Base-by-base conservation (phyloP, 1,140 invertebrate species). In the Pogonognathellus flavescens region DNA sequence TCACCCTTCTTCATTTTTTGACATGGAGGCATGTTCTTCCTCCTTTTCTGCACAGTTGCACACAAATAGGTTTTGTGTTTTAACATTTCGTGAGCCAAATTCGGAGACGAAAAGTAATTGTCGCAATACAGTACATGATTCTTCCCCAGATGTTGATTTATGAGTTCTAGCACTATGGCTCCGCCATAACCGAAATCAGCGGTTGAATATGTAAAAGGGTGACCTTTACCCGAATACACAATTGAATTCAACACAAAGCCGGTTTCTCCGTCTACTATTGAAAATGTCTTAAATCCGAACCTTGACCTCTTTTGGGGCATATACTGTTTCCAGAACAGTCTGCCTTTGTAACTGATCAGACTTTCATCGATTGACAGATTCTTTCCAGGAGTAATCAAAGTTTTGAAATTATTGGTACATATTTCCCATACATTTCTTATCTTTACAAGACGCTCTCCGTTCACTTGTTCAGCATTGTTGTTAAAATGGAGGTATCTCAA, bases 211-310 rank as follows among this genome's bases (percentile, higher is more conserved):
- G 20, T 10, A 11, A 81, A 81, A 0, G 0, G 16, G 62, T 85
- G 88, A 0, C 60, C 83, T 80, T 90, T 88, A 18, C 84, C 87
- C 14, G 57, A 13, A 85, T 90, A 91, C 16, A 91, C 86, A 72
- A 90, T 89, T 60, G 90, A 89, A 52, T 90, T 88, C 22, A 91
- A 81, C 13, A 91, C 86, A 85, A 88, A 89, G 20, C 89, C 89
- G 16, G 89, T 91, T 84, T 89, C 86, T 87, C 87, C 89, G 62
- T 90, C 88, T 66, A 88, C 89, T 1, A 90, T 85, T 31, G 89
- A 87, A 89, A 89, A 91, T 20, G 90, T 88, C 86, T 91, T 91
- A 25, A 91, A 90, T 10, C 90, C 90, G 88, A 90, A 91, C 1
- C 89, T 76, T 18, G 89, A 86, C 41, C 89, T 83, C 87, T 91